A percentile compares a stretch with the other conserved stretches of the same genome.
phyloP scores from a whole-genome alignment of 1,140 invertebrate species.

The Coelopa frigida region DNA sequence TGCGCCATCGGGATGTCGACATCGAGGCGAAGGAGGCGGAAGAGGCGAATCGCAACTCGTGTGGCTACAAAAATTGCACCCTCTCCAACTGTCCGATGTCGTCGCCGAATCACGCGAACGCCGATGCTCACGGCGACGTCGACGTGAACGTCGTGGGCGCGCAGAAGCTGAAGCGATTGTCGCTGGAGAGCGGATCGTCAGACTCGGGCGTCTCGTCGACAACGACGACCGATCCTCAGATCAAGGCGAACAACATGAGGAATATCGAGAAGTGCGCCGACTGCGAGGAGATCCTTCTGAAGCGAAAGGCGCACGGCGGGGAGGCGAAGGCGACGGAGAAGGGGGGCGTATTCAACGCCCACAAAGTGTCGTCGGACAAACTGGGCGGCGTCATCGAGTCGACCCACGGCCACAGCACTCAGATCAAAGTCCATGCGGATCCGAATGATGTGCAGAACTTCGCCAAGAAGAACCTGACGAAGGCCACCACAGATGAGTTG shows the following conservation, averaged over 20 bases:
- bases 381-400: neutral
- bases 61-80: conserved; percentile 23
- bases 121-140: neutral
- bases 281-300: conserved; percentile 15
- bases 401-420: neutral
- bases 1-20: neutral
- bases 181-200: conserved; percentile 24
- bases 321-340: conserved; percentile 1
- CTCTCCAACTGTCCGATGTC: conserved; percentile 12
- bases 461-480: conserved; percentile 32
- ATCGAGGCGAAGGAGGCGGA: neutral
- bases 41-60: conserved; percentile 5
- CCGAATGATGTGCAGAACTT: conserved; percentile 40
- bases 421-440: conserved; percentile 18
- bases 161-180: conserved; percentile 21
- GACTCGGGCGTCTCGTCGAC: conserved; percentile 25
- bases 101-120: neutral
- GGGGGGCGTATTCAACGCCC: neutral
- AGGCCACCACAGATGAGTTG: conserved; percentile 32
- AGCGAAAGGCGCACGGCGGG: neutral
- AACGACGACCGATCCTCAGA: conserved; percentile 16
- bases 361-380: neutral
- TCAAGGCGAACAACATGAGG: conserved; percentile 18
- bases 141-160: neutral
- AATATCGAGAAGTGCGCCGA: conserved; percentile 19